Conservation (phyloP, 2,888 invertebrate genomes). For the Chaetogeoica ovagalla region DNA sequence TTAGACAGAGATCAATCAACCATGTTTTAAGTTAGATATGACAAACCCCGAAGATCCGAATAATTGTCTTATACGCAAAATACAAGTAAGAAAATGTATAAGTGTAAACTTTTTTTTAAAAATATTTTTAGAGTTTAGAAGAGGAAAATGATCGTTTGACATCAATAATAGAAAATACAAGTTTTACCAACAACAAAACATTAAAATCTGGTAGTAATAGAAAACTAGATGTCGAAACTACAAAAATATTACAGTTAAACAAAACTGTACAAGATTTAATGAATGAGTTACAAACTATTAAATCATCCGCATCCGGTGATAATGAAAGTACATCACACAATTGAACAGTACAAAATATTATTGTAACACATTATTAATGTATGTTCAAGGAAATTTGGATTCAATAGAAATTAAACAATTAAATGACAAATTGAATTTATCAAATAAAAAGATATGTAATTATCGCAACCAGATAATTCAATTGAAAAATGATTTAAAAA, state of each 20-base stretch:
- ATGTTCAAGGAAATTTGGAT: not conserved
- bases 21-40: not conserved
- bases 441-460: conserved; percentile 27
- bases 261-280: not conserved
- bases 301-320: not conserved
- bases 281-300: conserved; percentile 16
- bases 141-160: conserved; percentile 30
- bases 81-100: conserved; percentile 24
- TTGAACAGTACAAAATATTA: not conserved
- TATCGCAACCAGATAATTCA: conserved; percentile 29
- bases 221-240: not conserved
- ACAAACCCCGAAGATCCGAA: not conserved
- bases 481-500: conserved; percentile 31
- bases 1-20: not conserved
- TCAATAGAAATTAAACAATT: not conserved
- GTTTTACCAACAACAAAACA: not conserved
- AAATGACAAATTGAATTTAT: not conserved
- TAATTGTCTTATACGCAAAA: conserved; percentile 18
- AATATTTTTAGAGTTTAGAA: conserved; percentile 20
- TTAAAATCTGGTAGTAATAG: not conserved
- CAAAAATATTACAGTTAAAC: conserved; percentile 9
- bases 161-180: conserved; percentile 17
- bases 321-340: conserved; percentile 5
- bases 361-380: not conserved
- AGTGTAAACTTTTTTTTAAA: not conserved